Conservation (phyloP, 2,113 vertebrate genomes). For the Sapayoa aenigma region DNA sequence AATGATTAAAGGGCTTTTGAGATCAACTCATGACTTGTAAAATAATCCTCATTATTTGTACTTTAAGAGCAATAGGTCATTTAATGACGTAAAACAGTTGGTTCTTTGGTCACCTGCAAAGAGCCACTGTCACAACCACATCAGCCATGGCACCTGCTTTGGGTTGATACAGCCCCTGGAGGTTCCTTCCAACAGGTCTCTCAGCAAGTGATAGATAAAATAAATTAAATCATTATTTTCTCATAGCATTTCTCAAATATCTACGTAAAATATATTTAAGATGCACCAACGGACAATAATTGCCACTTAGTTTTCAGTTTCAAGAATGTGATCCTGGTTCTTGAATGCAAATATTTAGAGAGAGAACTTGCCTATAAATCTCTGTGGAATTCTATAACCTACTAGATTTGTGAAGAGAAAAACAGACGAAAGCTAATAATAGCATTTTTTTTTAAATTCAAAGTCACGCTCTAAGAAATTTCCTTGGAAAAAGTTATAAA, state of each 20-base stretch:
- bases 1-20: not conserved
- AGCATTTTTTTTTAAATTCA: not conserved
- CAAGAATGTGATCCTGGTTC: not conserved
- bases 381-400: not conserved
- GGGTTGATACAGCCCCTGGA: not conserved
- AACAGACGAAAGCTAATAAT: not conserved
- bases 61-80: not conserved
- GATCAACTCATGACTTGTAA: not conserved
- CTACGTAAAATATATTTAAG: not conserved
- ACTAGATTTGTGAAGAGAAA: not conserved
- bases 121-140: not conserved
- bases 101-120: not conserved
- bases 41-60: not conserved
- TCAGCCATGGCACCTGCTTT: rapidly evolving
- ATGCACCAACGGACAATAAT: not conserved
- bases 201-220: not conserved
- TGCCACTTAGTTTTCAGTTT: not conserved
- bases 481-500: not conserved
- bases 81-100: not conserved
- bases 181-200: not conserved
- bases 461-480: not conserved
- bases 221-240: not conserved
- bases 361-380: not conserved
- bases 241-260: not conserved
- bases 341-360: not conserved